Base-by-base conservation (phyloP, 2,888 invertebrate genomes). In the Macrosoma leucophasiata region DNA sequence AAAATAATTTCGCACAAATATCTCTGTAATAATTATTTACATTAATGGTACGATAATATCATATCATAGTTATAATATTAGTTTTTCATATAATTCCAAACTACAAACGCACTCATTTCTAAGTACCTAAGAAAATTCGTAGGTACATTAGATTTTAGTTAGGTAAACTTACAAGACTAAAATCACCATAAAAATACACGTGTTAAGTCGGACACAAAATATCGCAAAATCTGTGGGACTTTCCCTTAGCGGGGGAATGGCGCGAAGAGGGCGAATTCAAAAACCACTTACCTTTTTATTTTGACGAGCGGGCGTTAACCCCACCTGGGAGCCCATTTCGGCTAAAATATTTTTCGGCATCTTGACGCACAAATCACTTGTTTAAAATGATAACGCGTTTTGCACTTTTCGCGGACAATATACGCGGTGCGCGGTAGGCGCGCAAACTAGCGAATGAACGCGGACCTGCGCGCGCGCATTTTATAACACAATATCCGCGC, bases 251-350 rank as follows among this genome's bases (percentile, higher is more conserved):
- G n/a, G n/a, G n/a, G n/a, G n/a, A n/a, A n/a, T n/a, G n/a, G 7
- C 7, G 7, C 14, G 18, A 13, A 29, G 12, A 20, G 12, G 18
- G 20, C n/a, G n/a, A n/a, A n/a, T 14, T 28, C 13, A 32, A 33
- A 24, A 20, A 11, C 13, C 6, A 47, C 71, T 46, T 55, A 79
- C 82, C 74, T 75, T 79, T 49, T 73, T 72, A 42, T 70, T 63
- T 34, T 77, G 79, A 8, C 79, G 54, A 33, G 64, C 66, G 23
- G 77, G 70, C 13, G 82, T 82, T 39, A 82, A 63, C 43, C 79
- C 81, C 68, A 81, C 82, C 51, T 81, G 82, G 63, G 82, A 82
- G 58, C 82, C 82, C 82, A 82, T 78, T 55, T 82, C 82, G 18
- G 78, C 79, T 52, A 81, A 58, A 31, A 82, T 77, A 48, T 81